Percentiles rank a stretch among this genome's conserved stretches.
phyloP scores from a whole-genome alignment of 2,888 invertebrate genomes.

The Nyleta sp. region DNA sequence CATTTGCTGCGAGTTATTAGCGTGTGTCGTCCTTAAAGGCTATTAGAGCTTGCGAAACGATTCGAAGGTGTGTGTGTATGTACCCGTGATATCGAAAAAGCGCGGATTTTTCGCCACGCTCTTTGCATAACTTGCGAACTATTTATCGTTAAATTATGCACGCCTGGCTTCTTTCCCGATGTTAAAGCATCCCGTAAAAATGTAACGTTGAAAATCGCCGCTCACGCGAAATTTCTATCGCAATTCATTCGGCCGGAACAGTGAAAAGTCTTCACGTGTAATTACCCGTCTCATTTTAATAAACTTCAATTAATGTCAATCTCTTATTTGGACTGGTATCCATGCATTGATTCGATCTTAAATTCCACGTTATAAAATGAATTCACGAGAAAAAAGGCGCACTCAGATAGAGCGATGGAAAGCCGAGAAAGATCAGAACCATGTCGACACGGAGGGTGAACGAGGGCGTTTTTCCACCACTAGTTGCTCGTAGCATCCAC shows the following conservation, averaged over 20 bases:
- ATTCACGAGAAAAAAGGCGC: constrained; percentile 56
- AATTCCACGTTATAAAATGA: constrained; percentile 54
- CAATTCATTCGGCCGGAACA: neutral
- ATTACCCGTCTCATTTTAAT: constrained; percentile 34
- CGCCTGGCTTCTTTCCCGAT: too few relatives aligned
- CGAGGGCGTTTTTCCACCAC: constrained; percentile 83
- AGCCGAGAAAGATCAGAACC: constrained; percentile 72
- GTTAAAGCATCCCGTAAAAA: too few relatives aligned
- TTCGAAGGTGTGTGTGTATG: too few relatives aligned
- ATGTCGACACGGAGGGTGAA: constrained; percentile 76
- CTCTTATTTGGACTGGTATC: constrained; percentile 36
- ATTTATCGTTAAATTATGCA: too few relatives aligned
- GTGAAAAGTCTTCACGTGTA: neutral
- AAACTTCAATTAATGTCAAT: constrained; percentile 49
- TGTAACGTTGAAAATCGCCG: too few relatives aligned
- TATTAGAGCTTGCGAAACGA: neutral
- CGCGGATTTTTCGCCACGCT: constrained; percentile 2
- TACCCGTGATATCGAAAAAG: constrained; percentile 7
- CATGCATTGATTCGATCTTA: constrained; percentile 57
- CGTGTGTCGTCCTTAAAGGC: constrained; percentile 4
- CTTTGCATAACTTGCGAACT: constrained; percentile 24
- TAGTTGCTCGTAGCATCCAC: constrained; percentile 79
- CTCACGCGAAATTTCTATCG: too few relatives aligned
- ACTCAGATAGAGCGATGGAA: constrained; percentile 69
- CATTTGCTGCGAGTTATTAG: constrained; percentile 5